Conservation (phyloP, 2,888 invertebrate genomes). For the Halocaridina rubra region DNA sequence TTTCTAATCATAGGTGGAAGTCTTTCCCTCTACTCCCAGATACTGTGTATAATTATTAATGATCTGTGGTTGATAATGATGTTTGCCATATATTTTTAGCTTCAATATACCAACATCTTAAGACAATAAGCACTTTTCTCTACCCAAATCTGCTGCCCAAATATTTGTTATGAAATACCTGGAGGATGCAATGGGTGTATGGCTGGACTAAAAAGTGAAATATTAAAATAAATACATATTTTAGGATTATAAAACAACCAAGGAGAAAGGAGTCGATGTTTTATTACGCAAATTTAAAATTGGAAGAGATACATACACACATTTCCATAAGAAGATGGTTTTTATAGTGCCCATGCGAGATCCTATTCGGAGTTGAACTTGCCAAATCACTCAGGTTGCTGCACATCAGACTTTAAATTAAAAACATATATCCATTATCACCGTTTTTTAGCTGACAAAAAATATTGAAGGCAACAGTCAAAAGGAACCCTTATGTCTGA, state of each 20-base stretch:
- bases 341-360: constrained; percentile 59
- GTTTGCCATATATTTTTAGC: not conserved
- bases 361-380: constrained; percentile 50
- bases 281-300: constrained; percentile 61
- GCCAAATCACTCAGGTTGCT: constrained; percentile 42
- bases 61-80: not conserved
- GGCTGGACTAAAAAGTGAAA: not conserved
- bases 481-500: constrained; percentile 48
- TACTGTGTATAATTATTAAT: not conserved
- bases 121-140: not conserved
- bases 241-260: constrained; percentile 6
- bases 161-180: not conserved
- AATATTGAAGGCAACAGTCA: constrained; percentile 38
- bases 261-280: constrained; percentile 51
- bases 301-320: constrained; percentile 59
- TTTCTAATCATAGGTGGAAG: too few relatives aligned
- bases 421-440: constrained; percentile 43
- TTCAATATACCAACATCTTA: not conserved
- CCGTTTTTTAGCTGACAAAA: constrained; percentile 45
- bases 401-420: constrained; percentile 49
- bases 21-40: not conserved
- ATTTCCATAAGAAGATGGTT: constrained; percentile 54
- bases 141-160: not conserved
- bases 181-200: not conserved
- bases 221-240: not conserved